phyloP scores from a whole-genome alignment of 2,888 invertebrate genomes.

The Microctonus hyperodae region DNA sequence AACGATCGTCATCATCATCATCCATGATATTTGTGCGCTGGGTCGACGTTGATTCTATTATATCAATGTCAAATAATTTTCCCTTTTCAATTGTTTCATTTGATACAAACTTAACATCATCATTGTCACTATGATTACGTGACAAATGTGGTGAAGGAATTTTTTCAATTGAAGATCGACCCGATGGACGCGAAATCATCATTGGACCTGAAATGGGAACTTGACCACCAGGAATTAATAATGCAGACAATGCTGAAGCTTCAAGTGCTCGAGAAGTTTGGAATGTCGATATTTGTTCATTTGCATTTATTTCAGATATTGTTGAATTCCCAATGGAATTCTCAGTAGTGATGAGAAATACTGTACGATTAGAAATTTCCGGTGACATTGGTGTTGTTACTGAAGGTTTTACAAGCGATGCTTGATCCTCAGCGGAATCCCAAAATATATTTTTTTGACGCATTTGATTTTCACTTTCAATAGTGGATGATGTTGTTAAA shows the following conservation, averaged over 20 bases:
- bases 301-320: slow-evolving; percentile 14
- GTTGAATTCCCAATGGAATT: slow-evolving; percentile 15
- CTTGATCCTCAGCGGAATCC: slow-evolving; percentile 16
- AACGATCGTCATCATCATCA: slow-evolving; percentile 68
- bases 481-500: slow-evolving; percentile 35
- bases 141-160: slow-evolving; percentile 63
- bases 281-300: slow-evolving; percentile 25
- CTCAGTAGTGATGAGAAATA: slow-evolving; percentile 19
- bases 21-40: slow-evolving; percentile 58
- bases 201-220: slow-evolving; percentile 62
- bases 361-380: slow-evolving; percentile 16
- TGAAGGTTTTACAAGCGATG: slow-evolving; percentile 29
- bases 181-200: slow-evolving; percentile 63
- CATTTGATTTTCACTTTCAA: slow-evolving; percentile 12
- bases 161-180: slow-evolving; percentile 70
- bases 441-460: slow-evolving; percentile 7
- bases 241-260: slow-evolving; percentile 68
- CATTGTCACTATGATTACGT: slow-evolving; percentile 35
- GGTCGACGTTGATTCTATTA: background rate
- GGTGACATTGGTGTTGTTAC: slow-evolving; percentile 27
- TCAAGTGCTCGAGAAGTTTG: slow-evolving; percentile 60
- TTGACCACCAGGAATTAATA: slow-evolving; percentile 70
- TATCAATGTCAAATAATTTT: background rate
- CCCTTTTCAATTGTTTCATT: slow-evolving; percentile 45
- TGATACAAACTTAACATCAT: slow-evolving; percentile 31